Base-by-base conservation (phyloP, 2,113 vertebrate genomes). In the Triplophysa siluroides region DNA sequence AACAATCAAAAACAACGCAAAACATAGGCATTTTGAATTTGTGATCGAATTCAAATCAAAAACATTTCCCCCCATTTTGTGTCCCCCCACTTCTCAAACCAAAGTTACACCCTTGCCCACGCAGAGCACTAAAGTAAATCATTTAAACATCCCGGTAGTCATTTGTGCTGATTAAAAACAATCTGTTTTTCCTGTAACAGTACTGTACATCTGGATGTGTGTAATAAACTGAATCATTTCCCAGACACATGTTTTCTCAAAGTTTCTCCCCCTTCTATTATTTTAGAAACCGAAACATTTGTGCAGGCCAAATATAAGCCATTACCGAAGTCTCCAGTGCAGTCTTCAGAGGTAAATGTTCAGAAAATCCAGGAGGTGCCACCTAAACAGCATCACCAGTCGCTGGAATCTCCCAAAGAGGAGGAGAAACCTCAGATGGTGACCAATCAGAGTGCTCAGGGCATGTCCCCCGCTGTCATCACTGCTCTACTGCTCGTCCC, bases 401-500 rank as follows among this genome's bases (percentile, higher is more conserved):
- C 21, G 67, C 66, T 33, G 45, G 10, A 26, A 56, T 45, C 68
- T 61, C 18, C 38, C 0, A 63, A 60, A 4, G 41, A 64, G 33
- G 45, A 81, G 54, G 11, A 77, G 21, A 33, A 81, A 1, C 78
- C 78, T 54, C 64, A 86, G 29, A 78, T 86, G 68, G 89, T 92
- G 78, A 93, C 92, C 78, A 92, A 93, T 78, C 91, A 94, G 69
- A 92, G 81, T 19, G 58, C 83, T 84, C 87, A 86, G 69, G 92
- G 94, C 18, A 88, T 94, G 81, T 93, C 96, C 2, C 89, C 96
- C 24, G 90, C 93, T 76, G 86, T 98, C 83, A 92, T 98, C 90
- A 97, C 94, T 83, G 93, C 93, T 60, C 93, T 99, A 80, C 94
- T 99, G 82, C 90, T 95, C 74, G 88, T 97, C 74, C 96, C 96